These are phyloP conservation scores for Mactromeris polynyma DNA, from an alignment of 2,888 invertebrate species.

Conservation along the genomic window DNA sequence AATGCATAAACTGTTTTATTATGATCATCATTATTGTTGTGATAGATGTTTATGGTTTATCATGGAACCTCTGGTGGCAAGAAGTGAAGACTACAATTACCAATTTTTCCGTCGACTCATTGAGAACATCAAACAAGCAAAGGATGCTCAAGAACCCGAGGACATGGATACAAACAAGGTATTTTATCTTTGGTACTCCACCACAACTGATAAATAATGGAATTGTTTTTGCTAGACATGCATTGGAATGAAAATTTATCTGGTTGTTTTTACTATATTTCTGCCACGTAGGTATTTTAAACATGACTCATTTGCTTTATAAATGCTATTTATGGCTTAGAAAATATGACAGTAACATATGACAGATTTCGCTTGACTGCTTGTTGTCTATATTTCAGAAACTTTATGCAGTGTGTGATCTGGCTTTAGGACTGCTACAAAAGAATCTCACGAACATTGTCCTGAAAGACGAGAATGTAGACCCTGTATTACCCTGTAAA, in stretches of 20 bases:
- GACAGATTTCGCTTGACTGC: no score
- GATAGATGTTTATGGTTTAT: constrained; percentile 96
- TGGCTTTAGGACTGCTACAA: constrained; percentile 96
- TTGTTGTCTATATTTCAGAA: constrained; percentile 90
- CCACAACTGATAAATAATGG: no score
- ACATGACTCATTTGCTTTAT: no score
- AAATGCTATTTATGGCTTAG: no score
- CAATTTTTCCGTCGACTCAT: constrained; percentile 97
- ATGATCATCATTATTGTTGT: not conserved
- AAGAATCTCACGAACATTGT: constrained; percentile 95
- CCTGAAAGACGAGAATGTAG: constrained; percentile 93
- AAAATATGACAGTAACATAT: no score
- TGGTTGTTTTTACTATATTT: no score
- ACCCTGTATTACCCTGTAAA: constrained; percentile 89
- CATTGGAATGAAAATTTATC: no score
- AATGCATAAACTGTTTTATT: no score
- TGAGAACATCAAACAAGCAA: constrained; percentile 97
- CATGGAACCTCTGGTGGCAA: constrained; percentile 96
- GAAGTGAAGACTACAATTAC: constrained; percentile 97
- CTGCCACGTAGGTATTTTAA: no score
- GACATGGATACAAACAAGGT: constrained; percentile 95
- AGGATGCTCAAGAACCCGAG: constrained; percentile 94
- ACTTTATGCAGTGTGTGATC: constrained; percentile 98
- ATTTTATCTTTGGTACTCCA: constrained; percentile 52
- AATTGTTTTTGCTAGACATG: no score